Conservation (phyloP, 2,888 invertebrate genomes). For the Acleris emargana region DNA sequence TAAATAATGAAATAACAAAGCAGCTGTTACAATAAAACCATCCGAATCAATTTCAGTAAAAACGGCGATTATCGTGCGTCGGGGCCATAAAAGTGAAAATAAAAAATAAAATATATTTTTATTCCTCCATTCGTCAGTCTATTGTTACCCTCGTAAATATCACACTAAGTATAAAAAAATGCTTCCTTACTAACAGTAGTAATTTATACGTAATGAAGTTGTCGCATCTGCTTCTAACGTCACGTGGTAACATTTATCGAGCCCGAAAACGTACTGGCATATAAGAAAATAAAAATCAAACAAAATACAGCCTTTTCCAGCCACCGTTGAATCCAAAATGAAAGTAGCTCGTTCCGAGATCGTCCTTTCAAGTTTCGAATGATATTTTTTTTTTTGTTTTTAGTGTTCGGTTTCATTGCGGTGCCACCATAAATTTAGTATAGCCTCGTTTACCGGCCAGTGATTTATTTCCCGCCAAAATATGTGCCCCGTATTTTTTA, state of each 20-base stretch:
- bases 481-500: conserved; percentile 71
- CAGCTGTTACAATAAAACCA: conserved; percentile 27
- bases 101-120: conserved; percentile 30
- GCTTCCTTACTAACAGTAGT: conserved; percentile 80
- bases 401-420: conserved; percentile 57
- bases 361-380: conserved; percentile 51
- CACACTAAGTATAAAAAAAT: conserved; percentile 69
- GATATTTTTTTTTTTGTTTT: conserved; percentile 66
- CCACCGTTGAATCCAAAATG: conserved; percentile 10
- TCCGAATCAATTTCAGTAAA: conserved; percentile 23
- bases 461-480: conserved; percentile 83
- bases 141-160: conserved; percentile 68
- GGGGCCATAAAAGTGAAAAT: conserved; percentile 27
- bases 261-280: conserved; percentile 35
- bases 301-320: conserved; percentile 16
- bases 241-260: conserved; percentile 57
- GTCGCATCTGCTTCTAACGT: conserved; percentile 74
- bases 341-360: conserved; percentile 17
- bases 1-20: conserved; percentile 19
- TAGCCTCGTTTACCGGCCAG: conserved; percentile 70
- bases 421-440: conserved; percentile 79
- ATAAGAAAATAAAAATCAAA: conserved; percentile 21
- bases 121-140: conserved; percentile 31
- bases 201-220: conserved; percentile 78
- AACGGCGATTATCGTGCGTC: conserved; percentile 20